phyloP scores from a whole-genome alignment of 2,888 invertebrate genomes.

The Dryomyza anilis region DNA sequence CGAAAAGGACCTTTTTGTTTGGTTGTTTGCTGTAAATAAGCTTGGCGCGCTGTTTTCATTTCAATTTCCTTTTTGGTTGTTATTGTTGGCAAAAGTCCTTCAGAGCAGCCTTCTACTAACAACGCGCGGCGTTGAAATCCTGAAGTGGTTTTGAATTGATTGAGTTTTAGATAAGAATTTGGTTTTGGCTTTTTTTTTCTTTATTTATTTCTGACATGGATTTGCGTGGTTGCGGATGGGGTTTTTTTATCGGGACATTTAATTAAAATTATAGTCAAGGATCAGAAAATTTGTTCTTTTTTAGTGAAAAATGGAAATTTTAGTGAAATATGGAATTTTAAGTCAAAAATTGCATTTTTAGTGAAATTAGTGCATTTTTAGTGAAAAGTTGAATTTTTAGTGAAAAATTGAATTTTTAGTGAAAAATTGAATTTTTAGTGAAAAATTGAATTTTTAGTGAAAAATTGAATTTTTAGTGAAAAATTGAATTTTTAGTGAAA shows the following conservation, averaged over 20 bases:
- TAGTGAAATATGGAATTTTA: too few relatives aligned
- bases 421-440: too few relatives aligned
- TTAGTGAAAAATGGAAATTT: too few relatives aligned
- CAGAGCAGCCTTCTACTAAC: neutral
- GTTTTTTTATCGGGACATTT: neutral
- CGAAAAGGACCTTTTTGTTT: neutral
- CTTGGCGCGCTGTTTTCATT: slow-evolving; percentile 15
- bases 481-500: too few relatives aligned
- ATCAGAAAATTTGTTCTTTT: too few relatives aligned
- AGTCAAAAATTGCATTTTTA: too few relatives aligned
- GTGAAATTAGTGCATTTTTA: too few relatives aligned
- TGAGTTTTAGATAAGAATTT: slow-evolving; percentile 12
- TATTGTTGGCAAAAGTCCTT: neutral
- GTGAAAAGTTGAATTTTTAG: too few relatives aligned
- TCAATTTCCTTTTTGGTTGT: slow-evolving; percentile 8
- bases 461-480: too few relatives aligned
- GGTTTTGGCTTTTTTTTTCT: neutral
- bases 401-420: too few relatives aligned
- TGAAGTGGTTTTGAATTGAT: slow-evolving; percentile 18
- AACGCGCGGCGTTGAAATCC: neutral
- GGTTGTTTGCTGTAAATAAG: slow-evolving; percentile 15
- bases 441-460: too few relatives aligned
- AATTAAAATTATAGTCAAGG: slow-evolving; percentile 8
- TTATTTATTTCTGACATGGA: neutral
- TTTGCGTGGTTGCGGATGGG: neutral